These are phyloP conservation scores for Aleiodes sp. DNA, from an alignment of 1,140 invertebrate species.

Conservation along the genomic window DNA sequence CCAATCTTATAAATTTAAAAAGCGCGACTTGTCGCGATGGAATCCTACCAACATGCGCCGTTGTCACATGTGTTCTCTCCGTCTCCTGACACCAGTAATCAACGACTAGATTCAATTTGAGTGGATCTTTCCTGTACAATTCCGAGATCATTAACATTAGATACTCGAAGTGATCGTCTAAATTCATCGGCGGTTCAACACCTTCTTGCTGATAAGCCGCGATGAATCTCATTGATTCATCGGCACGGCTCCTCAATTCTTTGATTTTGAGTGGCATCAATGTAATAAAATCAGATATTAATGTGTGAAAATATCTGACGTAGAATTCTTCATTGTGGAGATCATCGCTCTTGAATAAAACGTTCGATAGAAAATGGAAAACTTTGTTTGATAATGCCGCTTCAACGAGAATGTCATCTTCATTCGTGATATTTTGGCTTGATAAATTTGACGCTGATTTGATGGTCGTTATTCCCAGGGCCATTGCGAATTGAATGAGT, in stretches of 20 bases:
- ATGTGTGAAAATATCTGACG: conserved; percentile 81
- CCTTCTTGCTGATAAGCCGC: conserved; percentile 84
- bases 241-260: conserved; percentile 83
- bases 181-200: conserved; percentile 77
- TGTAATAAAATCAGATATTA: conserved; percentile 93
- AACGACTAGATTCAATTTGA: conserved; percentile 75
- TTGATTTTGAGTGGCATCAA: conserved; percentile 92
- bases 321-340: conserved; percentile 86
- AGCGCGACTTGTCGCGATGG: conserved; percentile 78
- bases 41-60: conserved; percentile 55
- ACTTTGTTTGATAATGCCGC: conserved; percentile 84
- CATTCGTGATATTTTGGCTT: conserved; percentile 52
- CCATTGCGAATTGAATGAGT: conserved; percentile 81
- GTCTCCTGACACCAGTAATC: conserved; percentile 82
- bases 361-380: conserved; percentile 80
- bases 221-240: conserved; percentile 87
- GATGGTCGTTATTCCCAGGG: conserved; percentile 82
- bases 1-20: conserved; percentile 90
- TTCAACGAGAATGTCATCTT: conserved; percentile 72
- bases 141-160: conserved; percentile 81
- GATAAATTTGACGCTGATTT: conserved; percentile 68
- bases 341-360: conserved; percentile 75
- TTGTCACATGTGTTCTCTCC: conserved; percentile 52
- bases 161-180: conserved; percentile 85
- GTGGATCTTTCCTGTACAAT: conserved; percentile 80